These are phyloP conservation scores for Leptopilina boulardi DNA, from an alignment of 1,140 invertebrate species.

Conservation along the genomic window DNA sequence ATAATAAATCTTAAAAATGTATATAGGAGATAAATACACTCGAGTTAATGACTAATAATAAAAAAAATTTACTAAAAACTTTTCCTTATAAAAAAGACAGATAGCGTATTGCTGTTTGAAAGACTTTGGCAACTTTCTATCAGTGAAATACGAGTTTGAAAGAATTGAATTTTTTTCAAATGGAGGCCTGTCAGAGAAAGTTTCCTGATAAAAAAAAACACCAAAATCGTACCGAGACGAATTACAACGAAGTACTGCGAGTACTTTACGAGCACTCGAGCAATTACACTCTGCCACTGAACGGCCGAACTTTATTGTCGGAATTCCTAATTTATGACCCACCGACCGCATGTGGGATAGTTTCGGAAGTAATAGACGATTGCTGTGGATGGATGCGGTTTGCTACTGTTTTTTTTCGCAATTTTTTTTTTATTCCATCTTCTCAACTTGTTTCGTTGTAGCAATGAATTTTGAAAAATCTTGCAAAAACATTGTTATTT, in stretches of 20 bases:
- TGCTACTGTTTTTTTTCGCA: background rate
- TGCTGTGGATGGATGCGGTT: slow-evolving; percentile 35
- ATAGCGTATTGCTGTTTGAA: background rate
- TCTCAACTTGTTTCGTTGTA: background rate
- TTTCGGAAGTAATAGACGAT: slow-evolving; percentile 45
- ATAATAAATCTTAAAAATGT: no score
- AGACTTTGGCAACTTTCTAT: background rate
- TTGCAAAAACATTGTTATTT: background rate
- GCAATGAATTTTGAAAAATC: background rate
- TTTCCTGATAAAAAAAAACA: slow-evolving; percentile 42
- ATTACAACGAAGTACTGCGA: slow-evolving; percentile 51
- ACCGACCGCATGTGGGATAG: slow-evolving; percentile 42
- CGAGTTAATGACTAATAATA: no score
- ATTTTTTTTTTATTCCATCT: slow-evolving; percentile 1
- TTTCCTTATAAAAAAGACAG: background rate
- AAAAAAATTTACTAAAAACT: no score
- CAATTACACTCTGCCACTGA: slow-evolving; percentile 58
- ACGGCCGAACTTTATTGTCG: slow-evolving; percentile 54
- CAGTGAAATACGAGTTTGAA: background rate
- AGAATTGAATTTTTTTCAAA: slow-evolving; percentile 40
- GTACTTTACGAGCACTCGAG: slow-evolving; percentile 55
- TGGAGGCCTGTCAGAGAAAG: slow-evolving; percentile 26
- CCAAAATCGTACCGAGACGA: slow-evolving; percentile 42
- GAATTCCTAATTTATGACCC: slow-evolving; percentile 55
- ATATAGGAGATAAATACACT: no score